These are phyloP conservation scores for Lordiphosa stackelbergi DNA, from an alignment of 1,140 invertebrate genomes.

Conservation along the genomic window DNA sequence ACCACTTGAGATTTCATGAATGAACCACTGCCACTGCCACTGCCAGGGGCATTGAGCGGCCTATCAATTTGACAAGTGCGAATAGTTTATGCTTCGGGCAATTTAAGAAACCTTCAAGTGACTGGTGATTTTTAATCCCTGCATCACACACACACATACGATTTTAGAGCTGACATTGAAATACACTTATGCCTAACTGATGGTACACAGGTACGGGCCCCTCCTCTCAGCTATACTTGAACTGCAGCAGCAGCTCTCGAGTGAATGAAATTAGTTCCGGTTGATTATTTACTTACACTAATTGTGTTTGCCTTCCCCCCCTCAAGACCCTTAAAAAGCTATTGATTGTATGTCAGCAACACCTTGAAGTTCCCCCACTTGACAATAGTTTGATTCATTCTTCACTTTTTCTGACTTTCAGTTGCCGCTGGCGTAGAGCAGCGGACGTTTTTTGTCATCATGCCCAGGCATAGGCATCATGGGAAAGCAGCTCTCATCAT, in stretches of 20 bases:
- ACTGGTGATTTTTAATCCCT: conserved; percentile 41
- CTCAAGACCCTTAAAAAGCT: conserved; percentile 2
- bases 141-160: too few species aligned
- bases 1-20: conserved; percentile 15
- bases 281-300: conserved; percentile 16
- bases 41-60: background rate
- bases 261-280: conserved; percentile 19
- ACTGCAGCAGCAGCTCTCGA: background rate
- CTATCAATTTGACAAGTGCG: conserved; percentile 35
- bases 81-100: conserved; percentile 23
- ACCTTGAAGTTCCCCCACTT: too few species aligned
- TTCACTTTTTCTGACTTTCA: conserved; percentile 11
- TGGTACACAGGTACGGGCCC: background rate
- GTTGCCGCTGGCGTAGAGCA: conserved; percentile 9
- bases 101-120: conserved; percentile 55
- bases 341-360: background rate
- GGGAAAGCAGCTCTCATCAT: conserved; percentile 3
- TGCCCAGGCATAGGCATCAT: conserved; percentile 8
- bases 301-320: conserved; percentile 25
- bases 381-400: conserved; percentile 5
- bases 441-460: conserved; percentile 8
- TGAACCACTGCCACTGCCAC: conserved; percentile 16
- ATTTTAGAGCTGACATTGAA: conserved; percentile 44
- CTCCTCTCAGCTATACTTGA: background rate
- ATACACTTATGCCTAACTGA: conserved; percentile 39